These are phyloP conservation scores for Peromyscus nudipes DNA, from an alignment of 2,797 vertebrate genomes.

Conservation along the genomic window DNA sequence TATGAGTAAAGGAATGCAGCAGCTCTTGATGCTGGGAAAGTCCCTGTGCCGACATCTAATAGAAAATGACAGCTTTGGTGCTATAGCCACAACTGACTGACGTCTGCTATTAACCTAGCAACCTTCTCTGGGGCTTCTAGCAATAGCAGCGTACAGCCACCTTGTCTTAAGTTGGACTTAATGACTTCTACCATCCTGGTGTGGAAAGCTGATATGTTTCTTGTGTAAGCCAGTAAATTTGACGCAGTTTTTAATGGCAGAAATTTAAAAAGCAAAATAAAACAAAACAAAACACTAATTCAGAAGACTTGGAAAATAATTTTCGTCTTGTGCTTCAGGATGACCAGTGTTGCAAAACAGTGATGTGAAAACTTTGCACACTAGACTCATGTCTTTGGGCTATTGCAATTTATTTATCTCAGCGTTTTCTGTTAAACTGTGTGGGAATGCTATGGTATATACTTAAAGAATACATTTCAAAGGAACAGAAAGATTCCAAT, in stretches of 20 bases:
- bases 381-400: background rate
- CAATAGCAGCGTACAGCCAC: too few relatives aligned
- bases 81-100: background rate
- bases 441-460: background rate
- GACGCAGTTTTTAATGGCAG: background rate
- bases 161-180: background rate
- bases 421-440: background rate
- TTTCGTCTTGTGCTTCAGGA: background rate
- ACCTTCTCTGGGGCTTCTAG: background rate
- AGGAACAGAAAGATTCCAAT: background rate
- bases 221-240: background rate
- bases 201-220: background rate
- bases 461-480: conserved; percentile 25
- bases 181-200: background rate
- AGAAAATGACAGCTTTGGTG: background rate
- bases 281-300: background rate
- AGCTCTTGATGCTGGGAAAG: background rate
- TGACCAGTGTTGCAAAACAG: background rate
- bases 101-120: background rate
- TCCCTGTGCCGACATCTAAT: background rate
- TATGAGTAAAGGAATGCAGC: background rate
- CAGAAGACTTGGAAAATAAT: background rate
- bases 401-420: background rate
- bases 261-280: background rate
- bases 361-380: background rate